Conservation (phyloP, 2,113 vertebrate species). For the Sminthopsis crassicaudata region DNA sequence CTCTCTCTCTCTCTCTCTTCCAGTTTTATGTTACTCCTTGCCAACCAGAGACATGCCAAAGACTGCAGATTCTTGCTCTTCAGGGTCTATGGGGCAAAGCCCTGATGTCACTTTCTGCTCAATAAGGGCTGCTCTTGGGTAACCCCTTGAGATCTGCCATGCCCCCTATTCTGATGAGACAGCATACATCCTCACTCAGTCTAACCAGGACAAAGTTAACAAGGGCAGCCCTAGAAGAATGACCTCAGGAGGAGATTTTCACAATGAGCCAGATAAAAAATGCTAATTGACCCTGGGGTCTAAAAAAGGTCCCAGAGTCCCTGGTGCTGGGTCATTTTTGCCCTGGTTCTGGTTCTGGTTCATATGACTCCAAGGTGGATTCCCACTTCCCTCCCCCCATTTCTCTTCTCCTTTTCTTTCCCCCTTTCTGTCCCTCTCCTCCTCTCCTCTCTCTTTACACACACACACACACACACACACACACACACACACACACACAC, state of each 20-base stretch:
- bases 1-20: background rate
- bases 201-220: background rate
- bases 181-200: background rate
- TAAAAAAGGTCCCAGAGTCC: slow-evolving; percentile 41
- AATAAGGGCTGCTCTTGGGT: background rate
- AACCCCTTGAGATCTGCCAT: background rate
- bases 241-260: slow-evolving; percentile 7
- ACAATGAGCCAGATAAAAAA: background rate
- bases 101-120: background rate
- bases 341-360: slow-evolving; percentile 18
- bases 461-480: no score
- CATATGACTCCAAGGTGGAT: background rate
- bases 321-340: slow-evolving; percentile 9
- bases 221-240: background rate
- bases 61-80: background rate
- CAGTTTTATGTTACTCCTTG: background rate
- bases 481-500: background rate
- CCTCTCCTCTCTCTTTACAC: background rate
- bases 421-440: background rate
- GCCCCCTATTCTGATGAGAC: background rate
- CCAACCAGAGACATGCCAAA: background rate
- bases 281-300: slow-evolving; percentile 4
- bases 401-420: background rate
- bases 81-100: background rate
- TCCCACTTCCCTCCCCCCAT: background rate